Evolutionary conservation across 2,888 invertebrate genomes (phyloP).

Genomic region (Cheiracanthium punctorium): DNA sequence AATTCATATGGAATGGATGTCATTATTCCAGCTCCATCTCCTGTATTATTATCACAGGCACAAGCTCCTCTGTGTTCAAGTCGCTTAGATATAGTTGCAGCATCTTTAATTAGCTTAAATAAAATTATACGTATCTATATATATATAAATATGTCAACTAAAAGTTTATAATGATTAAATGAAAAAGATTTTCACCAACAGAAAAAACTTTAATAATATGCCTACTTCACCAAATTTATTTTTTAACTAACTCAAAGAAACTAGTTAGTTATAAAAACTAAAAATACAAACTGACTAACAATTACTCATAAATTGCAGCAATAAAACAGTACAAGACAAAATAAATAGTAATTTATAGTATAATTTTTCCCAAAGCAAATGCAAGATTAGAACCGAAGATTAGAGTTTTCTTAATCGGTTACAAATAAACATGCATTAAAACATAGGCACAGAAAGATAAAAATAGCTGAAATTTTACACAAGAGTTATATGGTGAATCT

Average conservation of each 20-base stretch:
- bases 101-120: slow-evolving; percentile 98
- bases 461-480: background rate
- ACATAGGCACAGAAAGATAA: background rate
- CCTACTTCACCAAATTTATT: too few species aligned
- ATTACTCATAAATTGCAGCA: too few species aligned
- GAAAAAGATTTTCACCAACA: too few species aligned
- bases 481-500: slow-evolving; percentile 28
- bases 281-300: too few species aligned
- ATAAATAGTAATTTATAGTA: too few species aligned
- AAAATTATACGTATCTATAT: too few species aligned
- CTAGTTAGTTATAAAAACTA: background rate
- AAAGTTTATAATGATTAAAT: too few species aligned
- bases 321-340: too few species aligned
- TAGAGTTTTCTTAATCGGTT: background rate
- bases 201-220: too few species aligned
- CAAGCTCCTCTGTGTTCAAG: slow-evolving; percentile 99
- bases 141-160: too few species aligned
- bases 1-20: slow-evolving; percentile 97
- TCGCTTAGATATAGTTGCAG: slow-evolving; percentile 93
- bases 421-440: background rate
- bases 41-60: slow-evolving; percentile 99
- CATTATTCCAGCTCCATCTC: slow-evolving; percentile 98
- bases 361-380: background rate
- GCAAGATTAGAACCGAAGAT: background rate
- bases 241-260: too few species aligned